Base-by-base conservation (phyloP, 2,797 vertebrate genomes). In the Podarcis siculus region DNA sequence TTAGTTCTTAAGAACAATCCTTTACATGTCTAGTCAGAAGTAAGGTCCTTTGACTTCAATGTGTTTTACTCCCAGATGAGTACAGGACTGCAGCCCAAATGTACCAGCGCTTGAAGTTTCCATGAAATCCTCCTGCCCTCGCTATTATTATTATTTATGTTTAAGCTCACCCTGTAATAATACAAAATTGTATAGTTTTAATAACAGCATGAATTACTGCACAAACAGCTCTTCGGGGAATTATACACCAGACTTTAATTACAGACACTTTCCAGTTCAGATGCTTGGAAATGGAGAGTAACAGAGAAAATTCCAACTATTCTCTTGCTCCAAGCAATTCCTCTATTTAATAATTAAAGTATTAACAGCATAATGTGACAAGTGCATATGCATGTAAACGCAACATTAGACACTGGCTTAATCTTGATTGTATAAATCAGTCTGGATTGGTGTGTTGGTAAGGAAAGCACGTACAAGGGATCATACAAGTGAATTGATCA, bases 171-270 rank as follows among this genome's bases (percentile, higher is more conserved):
- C 13, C 69, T 77, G 45, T 55, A 81, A 32, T 64, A 81, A 79
- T 79, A 79, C 64, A 19, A 81, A 81, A 89, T 85, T 66, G 69
- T 76, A 55, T 67, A 75, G 75, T 89, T 89, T 81, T 89, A 85
- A 85, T 81, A 89, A 85, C 55, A 66, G 78, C 75, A 85, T 49
- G 32, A 76, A 85, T 89, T 81, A 85, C 35, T 85, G 58, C 58
- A 85, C 71, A 82, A 81, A 76, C 58, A 86, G 32, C 72, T 75
- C 71, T 76, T 67, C 17, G 39, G 58, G n/a, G 78, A 85, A 85
- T 89, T 89, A 81, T 67, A 76, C 71, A 81, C 19, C n/a, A 67
- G 32, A 39, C 71, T 58, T 86, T 86, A 89, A 89, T 89, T 89
- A 85, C 58, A 86, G 61, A 76, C 73, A 82, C 49, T 55, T 89